A percentile compares a stretch with the other conserved stretches of the same genome.
phyloP scores from a whole-genome alignment of 1,140 invertebrate genomes.

The Sinella curviseta region DNA sequence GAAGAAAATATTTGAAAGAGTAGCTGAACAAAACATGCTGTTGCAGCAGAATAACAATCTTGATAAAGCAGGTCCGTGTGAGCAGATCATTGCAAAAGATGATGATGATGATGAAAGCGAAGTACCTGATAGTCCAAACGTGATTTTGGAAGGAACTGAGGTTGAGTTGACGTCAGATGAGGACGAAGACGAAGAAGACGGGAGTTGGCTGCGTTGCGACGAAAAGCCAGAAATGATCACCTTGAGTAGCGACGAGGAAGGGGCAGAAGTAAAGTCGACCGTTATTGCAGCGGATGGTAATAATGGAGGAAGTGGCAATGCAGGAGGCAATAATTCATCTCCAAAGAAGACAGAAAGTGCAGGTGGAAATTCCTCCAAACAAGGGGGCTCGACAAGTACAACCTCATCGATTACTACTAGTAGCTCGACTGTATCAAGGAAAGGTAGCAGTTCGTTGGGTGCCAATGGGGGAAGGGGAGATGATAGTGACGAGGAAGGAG shows the following conservation, averaged over 20 bases:
- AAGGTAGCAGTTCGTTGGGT: neutral
- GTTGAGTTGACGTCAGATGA: neutral
- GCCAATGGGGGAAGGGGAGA: neutral
- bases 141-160: neutral
- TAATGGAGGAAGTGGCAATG: neutral
- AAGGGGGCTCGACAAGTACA: neutral
- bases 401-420: neutral
- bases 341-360: neutral
- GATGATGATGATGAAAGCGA: neutral
- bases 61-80: neutral
- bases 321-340: neutral
- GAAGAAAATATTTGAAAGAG: neutral
- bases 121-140: neutral
- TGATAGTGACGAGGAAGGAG: constrained; percentile 27
- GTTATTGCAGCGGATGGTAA: neutral
- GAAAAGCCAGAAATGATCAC: neutral
- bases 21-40: neutral
- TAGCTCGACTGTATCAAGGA: neutral
- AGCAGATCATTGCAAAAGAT: neutral
- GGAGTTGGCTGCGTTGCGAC: neutral
- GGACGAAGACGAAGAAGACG: neutral
- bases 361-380: neutral
- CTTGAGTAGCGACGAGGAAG: neutral
- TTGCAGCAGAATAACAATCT: neutral
- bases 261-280: neutral